Percentiles rank a stretch among this genome's conserved stretches.
Conservation (phyloP, 2,113 vertebrate genomes). For the Erpornis zantholeuca region DNA sequence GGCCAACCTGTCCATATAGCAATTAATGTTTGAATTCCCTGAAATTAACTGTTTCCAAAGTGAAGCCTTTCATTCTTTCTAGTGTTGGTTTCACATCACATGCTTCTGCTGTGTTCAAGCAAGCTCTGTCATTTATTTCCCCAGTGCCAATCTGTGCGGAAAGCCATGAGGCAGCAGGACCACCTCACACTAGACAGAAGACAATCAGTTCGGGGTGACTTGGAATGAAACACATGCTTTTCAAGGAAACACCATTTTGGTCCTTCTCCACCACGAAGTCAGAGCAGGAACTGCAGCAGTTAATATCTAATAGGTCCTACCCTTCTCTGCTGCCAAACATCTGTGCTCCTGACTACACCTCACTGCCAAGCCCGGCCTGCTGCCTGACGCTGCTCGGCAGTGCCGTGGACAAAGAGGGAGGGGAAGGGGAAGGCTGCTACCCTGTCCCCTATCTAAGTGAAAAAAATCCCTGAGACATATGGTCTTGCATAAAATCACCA, state of each 20-base stretch:
- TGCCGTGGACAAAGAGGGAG: not conserved
- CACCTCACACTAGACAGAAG: not conserved
- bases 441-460: not conserved
- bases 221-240: not conserved
- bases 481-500: constrained; percentile 53
- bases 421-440: not conserved
- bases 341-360: not conserved
- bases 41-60: not conserved
- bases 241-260: not conserved
- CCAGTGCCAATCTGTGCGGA: not conserved
- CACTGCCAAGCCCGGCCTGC: not conserved
- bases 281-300: not conserved
- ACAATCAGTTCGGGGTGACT: not conserved
- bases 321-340: constrained; percentile 59
- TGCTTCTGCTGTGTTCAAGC: not conserved
- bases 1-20: not conserved
- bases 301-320: not conserved
- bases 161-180: not conserved
- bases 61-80: not conserved
- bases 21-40: not conserved
- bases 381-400: not conserved
- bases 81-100: not conserved
- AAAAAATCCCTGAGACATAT: constrained; percentile 37
- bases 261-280: not conserved
- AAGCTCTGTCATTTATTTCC: not conserved